These are phyloP conservation scores for Endomychus coccineus DNA, from an alignment of 2,888 invertebrate genomes.

Conservation along the genomic window DNA sequence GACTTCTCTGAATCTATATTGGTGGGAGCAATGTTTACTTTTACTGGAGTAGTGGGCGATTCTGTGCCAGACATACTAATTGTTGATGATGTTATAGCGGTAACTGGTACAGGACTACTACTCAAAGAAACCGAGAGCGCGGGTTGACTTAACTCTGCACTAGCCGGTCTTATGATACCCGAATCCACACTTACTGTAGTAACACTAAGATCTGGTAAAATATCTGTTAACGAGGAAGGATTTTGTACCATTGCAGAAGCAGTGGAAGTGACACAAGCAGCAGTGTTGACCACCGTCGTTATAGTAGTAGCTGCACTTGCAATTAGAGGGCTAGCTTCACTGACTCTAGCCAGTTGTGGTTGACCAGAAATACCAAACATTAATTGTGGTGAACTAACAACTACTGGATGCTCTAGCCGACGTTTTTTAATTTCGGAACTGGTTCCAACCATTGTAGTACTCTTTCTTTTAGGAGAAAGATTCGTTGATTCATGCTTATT, in stretches of 20 bases:
- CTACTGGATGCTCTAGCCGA: slow-evolving; percentile 47
- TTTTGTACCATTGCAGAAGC: slow-evolving; percentile 37
- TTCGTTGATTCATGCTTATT: slow-evolving; percentile 38
- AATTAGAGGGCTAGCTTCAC: slow-evolving; percentile 62
- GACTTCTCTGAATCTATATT: slow-evolving; percentile 52
- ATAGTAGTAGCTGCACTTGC: slow-evolving; percentile 63
- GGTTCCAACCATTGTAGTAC: slow-evolving; percentile 47
- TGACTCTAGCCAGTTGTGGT: slow-evolving; percentile 50
- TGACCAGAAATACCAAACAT: slow-evolving; percentile 38
- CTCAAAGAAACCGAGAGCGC: slow-evolving; percentile 40
- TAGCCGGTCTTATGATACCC: slow-evolving; percentile 48
- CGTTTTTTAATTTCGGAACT: slow-evolving; percentile 57
- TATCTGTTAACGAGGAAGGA: slow-evolving; percentile 33
- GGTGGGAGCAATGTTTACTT: slow-evolving; percentile 40
- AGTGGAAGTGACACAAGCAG: slow-evolving; percentile 41
- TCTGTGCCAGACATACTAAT: slow-evolving; percentile 44
- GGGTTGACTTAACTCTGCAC: slow-evolving; percentile 46
- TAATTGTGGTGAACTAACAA: slow-evolving; percentile 30
- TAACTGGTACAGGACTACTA: slow-evolving; percentile 38
- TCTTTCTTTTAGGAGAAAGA: slow-evolving; percentile 57
- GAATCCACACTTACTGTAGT: slow-evolving; percentile 47
- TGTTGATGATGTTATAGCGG: slow-evolving; percentile 31
- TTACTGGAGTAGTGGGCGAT: slow-evolving; percentile 45
- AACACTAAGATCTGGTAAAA: slow-evolving; percentile 40
- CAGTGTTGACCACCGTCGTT: slow-evolving; percentile 60